Percentiles rank a stretch among this genome's conserved stretches.
Evolutionary conservation across 1,140 invertebrate species (phyloP).

Genomic region (Berghia stephanieae): DNA sequence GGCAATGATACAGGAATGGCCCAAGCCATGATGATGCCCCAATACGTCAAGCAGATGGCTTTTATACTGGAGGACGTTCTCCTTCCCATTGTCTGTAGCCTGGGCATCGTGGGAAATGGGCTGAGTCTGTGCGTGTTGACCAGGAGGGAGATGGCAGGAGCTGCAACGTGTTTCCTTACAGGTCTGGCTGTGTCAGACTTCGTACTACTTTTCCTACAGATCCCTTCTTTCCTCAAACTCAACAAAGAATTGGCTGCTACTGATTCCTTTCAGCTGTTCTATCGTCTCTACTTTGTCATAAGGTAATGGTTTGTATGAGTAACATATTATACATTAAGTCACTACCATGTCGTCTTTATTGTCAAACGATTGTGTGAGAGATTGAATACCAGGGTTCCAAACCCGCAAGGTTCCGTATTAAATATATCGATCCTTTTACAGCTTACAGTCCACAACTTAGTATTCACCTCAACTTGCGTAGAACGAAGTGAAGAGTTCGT

Average conservation of each 20-base stretch:
- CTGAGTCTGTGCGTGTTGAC: conserved; percentile 86
- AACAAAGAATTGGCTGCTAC: conserved; percentile 21
- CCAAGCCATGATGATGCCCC: no score
- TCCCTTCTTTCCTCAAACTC: conserved; percentile 38
- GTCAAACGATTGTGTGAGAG: no score
- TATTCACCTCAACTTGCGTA: no score
- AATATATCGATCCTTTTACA: no score
- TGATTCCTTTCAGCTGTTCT: conserved; percentile 35
- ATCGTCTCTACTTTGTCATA: conserved; percentile 38
- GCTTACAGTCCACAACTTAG: no score
- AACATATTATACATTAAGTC: no score
- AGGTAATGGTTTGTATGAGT: conserved; percentile 36
- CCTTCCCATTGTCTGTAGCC: conserved; percentile 80
- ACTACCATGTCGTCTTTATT: no score
- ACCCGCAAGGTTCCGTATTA: no score
- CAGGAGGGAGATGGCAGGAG: conserved; percentile 89
- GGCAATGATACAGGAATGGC: no score
- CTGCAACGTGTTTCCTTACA: conserved; percentile 90
- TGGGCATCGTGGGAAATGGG: conserved; percentile 87
- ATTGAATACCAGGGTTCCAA: no score
- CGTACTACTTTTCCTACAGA: conserved; percentile 39
- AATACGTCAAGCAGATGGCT: conserved; percentile 25
- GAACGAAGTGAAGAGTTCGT: no score
- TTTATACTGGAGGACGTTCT: conserved; percentile 37
- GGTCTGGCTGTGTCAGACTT: conserved; percentile 89